A percentile compares a stretch with the other conserved stretches of the same genome.
Conservation (phyloP, 2,113 vertebrate genomes). For the Arothron firmamentum region DNA sequence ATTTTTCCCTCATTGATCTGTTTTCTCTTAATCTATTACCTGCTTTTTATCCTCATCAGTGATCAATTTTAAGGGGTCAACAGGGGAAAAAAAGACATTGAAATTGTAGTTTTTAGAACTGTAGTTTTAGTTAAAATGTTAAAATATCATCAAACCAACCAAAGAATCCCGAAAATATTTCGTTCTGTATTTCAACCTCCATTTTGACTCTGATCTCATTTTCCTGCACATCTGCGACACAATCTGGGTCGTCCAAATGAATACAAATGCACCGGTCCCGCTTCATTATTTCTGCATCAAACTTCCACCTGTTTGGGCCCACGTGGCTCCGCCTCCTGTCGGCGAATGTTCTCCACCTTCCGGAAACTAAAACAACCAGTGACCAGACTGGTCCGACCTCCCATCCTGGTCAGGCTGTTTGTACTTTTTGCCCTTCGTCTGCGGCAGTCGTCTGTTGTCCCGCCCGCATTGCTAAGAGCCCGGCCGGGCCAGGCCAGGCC, state of each 20-base stretch:
- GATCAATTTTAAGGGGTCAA: not conserved
- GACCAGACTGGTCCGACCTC: not conserved
- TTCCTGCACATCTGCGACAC: not conserved
- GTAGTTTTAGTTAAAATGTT: too few relatives aligned
- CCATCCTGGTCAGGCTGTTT: constrained; percentile 23
- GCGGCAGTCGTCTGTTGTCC: constrained; percentile 29
- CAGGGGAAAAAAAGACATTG: too few relatives aligned
- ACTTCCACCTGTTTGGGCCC: constrained; percentile 46
- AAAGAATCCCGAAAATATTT: too few relatives aligned
- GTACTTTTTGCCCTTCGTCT: constrained; percentile 26
- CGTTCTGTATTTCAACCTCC: not conserved
- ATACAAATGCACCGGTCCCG: constrained; percentile 27
- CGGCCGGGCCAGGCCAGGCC: constrained; percentile 40
- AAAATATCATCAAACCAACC: too few relatives aligned
- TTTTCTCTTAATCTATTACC: not conserved
- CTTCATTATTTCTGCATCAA: constrained; percentile 52
- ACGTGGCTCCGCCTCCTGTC: constrained; percentile 40
- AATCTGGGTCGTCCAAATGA: constrained; percentile 52
- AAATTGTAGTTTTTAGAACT: too few relatives aligned
- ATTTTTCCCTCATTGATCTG: not conserved
- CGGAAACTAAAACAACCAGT: too few relatives aligned
- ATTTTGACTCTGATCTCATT: constrained; percentile 1
- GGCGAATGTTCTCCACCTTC: constrained; percentile 5
- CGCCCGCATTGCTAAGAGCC: constrained; percentile 48
- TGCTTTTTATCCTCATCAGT: not conserved